phyloP scores from a whole-genome alignment of 2,888 invertebrate genomes.

The Meloe dianella region DNA sequence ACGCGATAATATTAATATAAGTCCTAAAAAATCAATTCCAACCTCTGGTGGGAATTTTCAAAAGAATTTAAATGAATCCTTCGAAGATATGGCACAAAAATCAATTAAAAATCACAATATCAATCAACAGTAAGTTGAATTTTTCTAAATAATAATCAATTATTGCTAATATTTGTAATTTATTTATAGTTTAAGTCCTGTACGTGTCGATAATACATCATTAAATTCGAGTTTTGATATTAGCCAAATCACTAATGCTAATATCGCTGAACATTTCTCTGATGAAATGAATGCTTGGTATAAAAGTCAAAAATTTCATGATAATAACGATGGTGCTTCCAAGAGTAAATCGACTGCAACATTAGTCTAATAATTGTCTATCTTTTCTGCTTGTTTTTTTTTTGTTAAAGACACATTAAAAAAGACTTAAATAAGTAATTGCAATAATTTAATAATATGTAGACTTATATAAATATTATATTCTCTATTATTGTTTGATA shows the following conservation, averaged over 20 bases:
- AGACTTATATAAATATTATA: constrained; percentile 18
- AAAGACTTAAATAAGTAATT: constrained; percentile 20
- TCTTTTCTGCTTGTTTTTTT: background rate
- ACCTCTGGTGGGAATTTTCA: constrained; percentile 21
- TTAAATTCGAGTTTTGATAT: constrained; percentile 51
- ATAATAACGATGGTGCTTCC: constrained; percentile 45
- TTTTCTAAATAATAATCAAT: background rate
- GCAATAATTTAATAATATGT: constrained; percentile 22
- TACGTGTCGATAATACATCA: constrained; percentile 42
- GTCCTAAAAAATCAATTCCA: constrained; percentile 20
- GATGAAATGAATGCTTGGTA: constrained; percentile 67
- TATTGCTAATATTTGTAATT: background rate
- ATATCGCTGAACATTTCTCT: constrained; percentile 61
- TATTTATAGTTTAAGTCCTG: constrained; percentile 25
- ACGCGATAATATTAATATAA: constrained; percentile 30
- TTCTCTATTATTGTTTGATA: constrained; percentile 19
- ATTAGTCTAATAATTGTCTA: constrained; percentile 43
- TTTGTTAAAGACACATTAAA: no score
- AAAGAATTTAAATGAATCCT: constrained; percentile 40
- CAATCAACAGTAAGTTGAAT: constrained; percentile 22
- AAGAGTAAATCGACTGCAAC: constrained; percentile 52
- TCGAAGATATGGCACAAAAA: constrained; percentile 32
- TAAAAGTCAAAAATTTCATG: constrained; percentile 53
- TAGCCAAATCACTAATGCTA: constrained; percentile 45
- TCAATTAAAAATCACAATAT: constrained; percentile 22